phyloP scores from a whole-genome alignment of 2,113 vertebrate genomes.

The Lepus europaeus region DNA sequence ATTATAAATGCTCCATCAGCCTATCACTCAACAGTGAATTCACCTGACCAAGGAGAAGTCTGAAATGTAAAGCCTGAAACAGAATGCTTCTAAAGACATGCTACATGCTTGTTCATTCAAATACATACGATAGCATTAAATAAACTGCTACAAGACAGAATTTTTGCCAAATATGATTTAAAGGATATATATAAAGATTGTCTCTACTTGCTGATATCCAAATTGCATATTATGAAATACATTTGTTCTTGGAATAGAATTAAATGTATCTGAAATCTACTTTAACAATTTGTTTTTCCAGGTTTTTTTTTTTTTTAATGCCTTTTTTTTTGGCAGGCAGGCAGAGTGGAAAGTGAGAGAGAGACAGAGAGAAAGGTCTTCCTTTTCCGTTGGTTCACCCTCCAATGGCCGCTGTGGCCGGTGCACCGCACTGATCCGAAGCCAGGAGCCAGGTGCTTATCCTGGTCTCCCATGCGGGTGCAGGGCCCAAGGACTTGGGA shows the following conservation, averaged over 20 bases:
- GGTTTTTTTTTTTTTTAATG: too few species aligned
- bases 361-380: too few species aligned
- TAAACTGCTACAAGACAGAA: background rate
- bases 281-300: background rate
- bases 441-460: too few species aligned
- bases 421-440: too few species aligned
- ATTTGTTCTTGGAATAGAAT: background rate
- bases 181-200: background rate
- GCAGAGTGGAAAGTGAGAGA: too few species aligned
- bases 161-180: background rate
- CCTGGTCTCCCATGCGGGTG: too few species aligned
- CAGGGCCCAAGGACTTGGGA: too few species aligned
- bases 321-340: too few species aligned
- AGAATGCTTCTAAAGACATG: background rate
- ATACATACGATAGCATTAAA: background rate
- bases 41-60: background rate
- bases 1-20: background rate
- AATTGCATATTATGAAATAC: background rate
- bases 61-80: background rate
- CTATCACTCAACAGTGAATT: background rate
- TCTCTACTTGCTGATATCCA: background rate
- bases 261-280: conserved; percentile 15
- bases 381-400: too few species aligned
- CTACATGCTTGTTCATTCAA: background rate
- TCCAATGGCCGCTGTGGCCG: too few species aligned